phyloP scores from a whole-genome alignment of 2,888 invertebrate species.

The Nephrotoma guestfalica region DNA sequence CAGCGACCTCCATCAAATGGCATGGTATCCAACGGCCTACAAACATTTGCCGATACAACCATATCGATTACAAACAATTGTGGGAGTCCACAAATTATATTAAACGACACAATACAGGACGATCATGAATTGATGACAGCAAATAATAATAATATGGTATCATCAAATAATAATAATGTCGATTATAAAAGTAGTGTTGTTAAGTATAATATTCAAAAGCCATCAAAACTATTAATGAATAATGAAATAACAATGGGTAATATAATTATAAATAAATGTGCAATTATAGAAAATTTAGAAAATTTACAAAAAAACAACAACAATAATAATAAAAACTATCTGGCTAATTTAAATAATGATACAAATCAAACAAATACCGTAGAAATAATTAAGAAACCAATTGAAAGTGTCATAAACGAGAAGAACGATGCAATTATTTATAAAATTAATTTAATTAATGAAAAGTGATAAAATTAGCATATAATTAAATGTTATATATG shows the following conservation, averaged over 20 bases:
- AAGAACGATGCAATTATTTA: background rate
- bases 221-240: background rate
- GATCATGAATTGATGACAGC: background rate
- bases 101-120: background rate
- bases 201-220: background rate
- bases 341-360: background rate
- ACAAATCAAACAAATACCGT: background rate
- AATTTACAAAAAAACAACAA: background rate
- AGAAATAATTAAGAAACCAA: background rate
- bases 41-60: background rate
- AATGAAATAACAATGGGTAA: slow-evolving; percentile 5
- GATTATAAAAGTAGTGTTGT: background rate
- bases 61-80: background rate
- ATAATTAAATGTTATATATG: background rate
- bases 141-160: background rate
- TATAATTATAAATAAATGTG: slow-evolving; percentile 5
- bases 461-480: background rate
- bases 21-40: background rate
- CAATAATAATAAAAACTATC: background rate
- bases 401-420: background rate
- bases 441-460: slow-evolving; percentile 3
- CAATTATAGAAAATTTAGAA: slow-evolving; percentile 6
- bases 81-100: background rate
- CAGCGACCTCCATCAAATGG: background rate
- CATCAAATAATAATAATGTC: background rate